Conservation (phyloP, 2,113 vertebrate species). For the Uropsilus gracilis region DNA sequence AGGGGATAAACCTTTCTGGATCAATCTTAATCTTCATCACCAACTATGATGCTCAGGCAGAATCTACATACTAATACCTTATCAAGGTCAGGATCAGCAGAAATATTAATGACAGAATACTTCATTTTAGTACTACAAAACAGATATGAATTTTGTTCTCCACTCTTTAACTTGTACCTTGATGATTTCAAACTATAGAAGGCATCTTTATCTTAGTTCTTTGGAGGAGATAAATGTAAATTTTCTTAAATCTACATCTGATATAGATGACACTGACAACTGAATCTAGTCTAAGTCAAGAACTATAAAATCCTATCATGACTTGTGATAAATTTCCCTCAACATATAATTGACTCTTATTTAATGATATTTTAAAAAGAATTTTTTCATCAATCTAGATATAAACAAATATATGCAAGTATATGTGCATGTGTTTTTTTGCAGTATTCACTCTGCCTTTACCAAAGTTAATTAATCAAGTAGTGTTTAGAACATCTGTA, state of each 20-base stretch:
- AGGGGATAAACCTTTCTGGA: not conserved
- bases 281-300: not conserved
- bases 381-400: not conserved
- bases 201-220: not conserved
- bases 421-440: not conserved
- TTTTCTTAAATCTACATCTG: not conserved
- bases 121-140: not conserved
- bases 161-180: not conserved
- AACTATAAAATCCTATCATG: not conserved
- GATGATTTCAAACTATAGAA: conserved; percentile 12
- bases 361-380: not conserved
- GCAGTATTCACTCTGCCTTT: not conserved
- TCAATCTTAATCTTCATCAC: conserved; percentile 20
- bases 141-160: not conserved
- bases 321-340: not conserved
- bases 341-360: not conserved
- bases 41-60: not conserved
- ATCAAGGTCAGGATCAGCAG: conserved; percentile 4
- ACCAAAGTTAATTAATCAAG: not conserved
- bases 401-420: not conserved
- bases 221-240: not conserved
- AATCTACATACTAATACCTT: not conserved
- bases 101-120: not conserved
- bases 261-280: not conserved
- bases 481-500: not conserved